Conservation (phyloP, 2,797 vertebrate genomes). For the Acanthis flammea region DNA sequence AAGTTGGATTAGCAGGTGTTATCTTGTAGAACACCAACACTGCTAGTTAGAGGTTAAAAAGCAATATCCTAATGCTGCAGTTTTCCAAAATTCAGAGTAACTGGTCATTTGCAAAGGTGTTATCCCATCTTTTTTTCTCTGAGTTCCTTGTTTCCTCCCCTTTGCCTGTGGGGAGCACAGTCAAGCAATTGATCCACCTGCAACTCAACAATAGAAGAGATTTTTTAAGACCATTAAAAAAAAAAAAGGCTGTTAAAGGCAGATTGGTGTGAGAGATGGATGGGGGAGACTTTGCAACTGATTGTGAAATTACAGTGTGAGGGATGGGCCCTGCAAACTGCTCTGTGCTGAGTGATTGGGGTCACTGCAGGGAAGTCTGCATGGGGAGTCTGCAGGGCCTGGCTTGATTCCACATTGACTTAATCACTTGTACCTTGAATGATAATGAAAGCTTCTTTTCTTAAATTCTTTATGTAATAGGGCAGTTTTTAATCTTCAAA, state of each 20-base stretch:
- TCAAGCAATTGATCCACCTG: background rate
- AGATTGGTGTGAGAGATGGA: background rate
- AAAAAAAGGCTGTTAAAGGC: background rate
- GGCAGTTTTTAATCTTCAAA: conserved; percentile 33
- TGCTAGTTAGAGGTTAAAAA: background rate
- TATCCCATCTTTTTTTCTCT: background rate
- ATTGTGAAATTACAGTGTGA: background rate
- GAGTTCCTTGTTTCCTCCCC: background rate
- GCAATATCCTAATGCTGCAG: background rate
- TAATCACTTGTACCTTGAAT: background rate
- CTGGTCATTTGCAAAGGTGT: background rate
- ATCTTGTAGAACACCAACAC: background rate
- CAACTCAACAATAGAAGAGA: background rate
- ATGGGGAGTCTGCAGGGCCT: background rate
- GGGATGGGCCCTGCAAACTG: background rate
- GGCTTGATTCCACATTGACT: background rate
- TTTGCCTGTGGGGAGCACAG: background rate
- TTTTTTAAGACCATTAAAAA: background rate
- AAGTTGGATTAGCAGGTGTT: background rate
- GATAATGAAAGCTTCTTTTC: conserved; percentile 20
- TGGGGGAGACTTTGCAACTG: background rate
- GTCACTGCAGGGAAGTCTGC: background rate
- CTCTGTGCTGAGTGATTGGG: background rate
- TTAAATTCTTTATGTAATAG: conserved; percentile 33
- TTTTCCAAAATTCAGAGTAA: background rate